A percentile compares a stretch with the other conserved stretches of the same genome.
Evolutionary conservation across 1,140 invertebrate genomes (phyloP).

Genomic region (Pinna nobilis): DNA sequence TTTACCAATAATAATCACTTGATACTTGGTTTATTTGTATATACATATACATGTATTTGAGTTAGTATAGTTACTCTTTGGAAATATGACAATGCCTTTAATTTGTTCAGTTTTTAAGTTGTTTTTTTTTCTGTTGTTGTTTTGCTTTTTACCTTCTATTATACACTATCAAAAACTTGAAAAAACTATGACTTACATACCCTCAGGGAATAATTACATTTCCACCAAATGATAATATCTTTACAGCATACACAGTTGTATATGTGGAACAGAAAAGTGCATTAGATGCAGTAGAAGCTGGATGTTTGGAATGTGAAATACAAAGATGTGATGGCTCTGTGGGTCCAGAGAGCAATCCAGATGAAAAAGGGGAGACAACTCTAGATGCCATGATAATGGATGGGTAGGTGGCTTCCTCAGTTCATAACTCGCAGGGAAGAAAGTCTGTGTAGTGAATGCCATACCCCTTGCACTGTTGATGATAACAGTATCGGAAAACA

Average conservation of each 20-base stretch:
- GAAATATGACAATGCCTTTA: no score
- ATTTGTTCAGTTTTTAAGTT: no score
- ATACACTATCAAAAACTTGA: no score
- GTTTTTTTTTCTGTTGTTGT: no score
- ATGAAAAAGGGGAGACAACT: constrained; percentile 97
- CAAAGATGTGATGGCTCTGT: constrained; percentile 93
- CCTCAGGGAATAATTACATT: no score
- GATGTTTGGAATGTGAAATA: constrained; percentile 88
- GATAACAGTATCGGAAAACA: not conserved
- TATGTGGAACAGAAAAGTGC: constrained; percentile 77
- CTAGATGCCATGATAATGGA: constrained; percentile 99
- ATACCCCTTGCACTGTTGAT: not conserved
- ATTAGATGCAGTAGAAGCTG: constrained; percentile 91
- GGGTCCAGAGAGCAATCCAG: constrained; percentile 96
- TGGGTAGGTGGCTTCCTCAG: constrained; percentile 76
- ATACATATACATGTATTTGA: no score
- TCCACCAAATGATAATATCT: no score
- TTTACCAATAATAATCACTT: no score
- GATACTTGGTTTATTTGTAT: no score
- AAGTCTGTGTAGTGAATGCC: not conserved
- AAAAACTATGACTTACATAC: no score
- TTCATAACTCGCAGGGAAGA: not conserved
- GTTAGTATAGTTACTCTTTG: no score
- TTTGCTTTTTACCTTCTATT: no score
- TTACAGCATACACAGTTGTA: constrained; percentile 85